Evolutionary conservation across 2,888 invertebrate species (phyloP), one percentile per base, ranked within the genome.

Genomic region (Ochropacha duplaris): DNA sequence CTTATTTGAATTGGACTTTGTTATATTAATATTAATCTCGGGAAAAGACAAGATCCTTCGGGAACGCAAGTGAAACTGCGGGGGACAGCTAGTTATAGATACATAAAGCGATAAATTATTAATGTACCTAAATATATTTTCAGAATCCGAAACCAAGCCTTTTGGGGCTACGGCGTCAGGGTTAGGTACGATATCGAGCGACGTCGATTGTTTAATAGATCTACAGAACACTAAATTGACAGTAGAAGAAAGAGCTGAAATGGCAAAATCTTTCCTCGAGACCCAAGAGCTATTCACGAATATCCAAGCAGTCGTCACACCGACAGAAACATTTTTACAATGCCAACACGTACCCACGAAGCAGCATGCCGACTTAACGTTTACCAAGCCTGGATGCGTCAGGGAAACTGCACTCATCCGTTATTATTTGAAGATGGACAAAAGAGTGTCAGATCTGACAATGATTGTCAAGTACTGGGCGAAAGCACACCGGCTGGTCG

Each of bases 401-500:
- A 88, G 93, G 58, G 97, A 97, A 72, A 96, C 95, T 61, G 78
- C 92, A 56, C 87, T 97, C 50, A 93, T 97, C 22, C 87, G 87
- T 9, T 93, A 94, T 64, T 89, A 95, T 51, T 74, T 96, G 12
- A 76, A 81, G 3, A 72, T 93, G 0, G 95, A 97, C 71, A 60
- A 62, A 0, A 92, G 95, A 61, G 81, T 96, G 0, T 87, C 92
- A 36, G 91, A 94, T 0, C 73, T 96, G 0, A 92, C 96, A 72
- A 76, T 96, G 50, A 81, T 96, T n/a, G 78, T 97, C 0, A 96
- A 97, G 77, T 95, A 95, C 71, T 97, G 97, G 96, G 95, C 94
- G 0, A 96, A 94, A 77, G 86, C 93, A 4, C 93, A 94, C 58
- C 87, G 92, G 6, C 78, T 96, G 1, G 90, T 94, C 0, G 94